phyloP scores from a whole-genome alignment of 2,888 invertebrate genomes.

The Andricus quercusramuli region DNA sequence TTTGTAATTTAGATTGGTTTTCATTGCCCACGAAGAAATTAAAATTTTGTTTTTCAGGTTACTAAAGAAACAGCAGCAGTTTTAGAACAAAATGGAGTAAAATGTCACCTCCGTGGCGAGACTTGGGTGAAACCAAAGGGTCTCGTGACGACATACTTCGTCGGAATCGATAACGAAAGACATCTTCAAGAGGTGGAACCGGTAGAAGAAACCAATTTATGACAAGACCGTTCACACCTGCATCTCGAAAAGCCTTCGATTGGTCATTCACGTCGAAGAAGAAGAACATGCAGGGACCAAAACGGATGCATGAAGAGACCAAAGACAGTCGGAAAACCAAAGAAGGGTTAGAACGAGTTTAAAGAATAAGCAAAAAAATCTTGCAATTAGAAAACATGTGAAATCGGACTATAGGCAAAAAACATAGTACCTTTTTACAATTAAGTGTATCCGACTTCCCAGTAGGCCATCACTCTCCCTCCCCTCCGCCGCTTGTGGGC shows the following conservation, averaged over 20 bases:
- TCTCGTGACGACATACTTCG: slow-evolving; percentile 86
- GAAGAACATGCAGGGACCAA: slow-evolving; percentile 48
- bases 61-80: slow-evolving; percentile 87
- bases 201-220: slow-evolving; percentile 70
- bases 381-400: too few species aligned
- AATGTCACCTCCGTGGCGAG: slow-evolving; percentile 85
- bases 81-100: slow-evolving; percentile 84
- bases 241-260: slow-evolving; percentile 32
- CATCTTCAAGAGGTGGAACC: slow-evolving; percentile 65
- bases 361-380: not conserved
- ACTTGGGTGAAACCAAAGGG: slow-evolving; percentile 87
- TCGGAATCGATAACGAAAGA: slow-evolving; percentile 83
- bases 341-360: slow-evolving; percentile 60
- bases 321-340: slow-evolving; percentile 57
- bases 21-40: not conserved
- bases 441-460: too few species aligned
- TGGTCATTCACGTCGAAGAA: not conserved
- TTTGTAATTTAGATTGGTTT: too few species aligned
- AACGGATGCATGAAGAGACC: slow-evolving; percentile 33
- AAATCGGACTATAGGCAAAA: too few species aligned
- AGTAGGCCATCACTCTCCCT: too few species aligned
- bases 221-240: slow-evolving; percentile 49
- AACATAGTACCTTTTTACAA: too few species aligned
- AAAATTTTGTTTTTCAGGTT: slow-evolving; percentile 77
- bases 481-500: too few species aligned